A percentile compares a stretch with the other conserved stretches of the same genome.
phyloP scores from a whole-genome alignment of 23 tunicate genomes.

The Halocynthia roretzi region DNA sequence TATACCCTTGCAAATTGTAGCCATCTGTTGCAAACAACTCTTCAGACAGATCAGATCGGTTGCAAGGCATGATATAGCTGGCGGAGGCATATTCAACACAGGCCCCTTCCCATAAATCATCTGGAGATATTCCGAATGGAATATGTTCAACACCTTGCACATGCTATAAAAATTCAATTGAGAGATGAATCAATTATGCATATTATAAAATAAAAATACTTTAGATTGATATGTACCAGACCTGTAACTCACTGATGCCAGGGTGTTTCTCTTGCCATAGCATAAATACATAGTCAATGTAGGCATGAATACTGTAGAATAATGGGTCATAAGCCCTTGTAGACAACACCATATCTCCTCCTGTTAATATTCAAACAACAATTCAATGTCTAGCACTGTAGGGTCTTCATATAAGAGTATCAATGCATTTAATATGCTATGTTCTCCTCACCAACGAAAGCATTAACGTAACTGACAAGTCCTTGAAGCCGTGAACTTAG shows the following conservation, averaged over 20 bases:
- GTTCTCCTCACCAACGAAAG: conserved; percentile 45
- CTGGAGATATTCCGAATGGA: conserved; percentile 30
- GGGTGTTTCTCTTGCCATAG: conserved; percentile 69
- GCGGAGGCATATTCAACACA: conserved; percentile 41
- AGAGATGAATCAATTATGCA: background rate
- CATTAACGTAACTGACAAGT: conserved; percentile 40
- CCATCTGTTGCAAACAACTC: conserved; percentile 59
- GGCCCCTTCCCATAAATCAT: conserved; percentile 59
- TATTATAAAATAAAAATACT: too few species aligned
- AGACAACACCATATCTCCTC: conserved; percentile 69
- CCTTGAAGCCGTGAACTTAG: conserved; percentile 31
- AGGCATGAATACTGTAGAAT: conserved; percentile 71
- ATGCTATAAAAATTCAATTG: conserved; percentile 7
- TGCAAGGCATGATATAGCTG: conserved; percentile 39
- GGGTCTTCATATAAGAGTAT: background rate
- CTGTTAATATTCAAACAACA: conserved; percentile 13
- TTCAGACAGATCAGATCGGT: conserved; percentile 23
- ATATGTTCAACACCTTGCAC: conserved; percentile 3
- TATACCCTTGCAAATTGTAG: conserved; percentile 61
- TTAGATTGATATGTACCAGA: background rate
- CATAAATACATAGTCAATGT: conserved; percentile 48
- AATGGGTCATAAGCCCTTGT: conserved; percentile 73
- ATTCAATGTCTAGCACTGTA: background rate
- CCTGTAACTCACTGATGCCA: conserved; percentile 17
- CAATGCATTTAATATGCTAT: background rate